Base-by-base conservation (phyloP, 2,113 vertebrate species). In the Puffinus mauretanicus region DNA sequence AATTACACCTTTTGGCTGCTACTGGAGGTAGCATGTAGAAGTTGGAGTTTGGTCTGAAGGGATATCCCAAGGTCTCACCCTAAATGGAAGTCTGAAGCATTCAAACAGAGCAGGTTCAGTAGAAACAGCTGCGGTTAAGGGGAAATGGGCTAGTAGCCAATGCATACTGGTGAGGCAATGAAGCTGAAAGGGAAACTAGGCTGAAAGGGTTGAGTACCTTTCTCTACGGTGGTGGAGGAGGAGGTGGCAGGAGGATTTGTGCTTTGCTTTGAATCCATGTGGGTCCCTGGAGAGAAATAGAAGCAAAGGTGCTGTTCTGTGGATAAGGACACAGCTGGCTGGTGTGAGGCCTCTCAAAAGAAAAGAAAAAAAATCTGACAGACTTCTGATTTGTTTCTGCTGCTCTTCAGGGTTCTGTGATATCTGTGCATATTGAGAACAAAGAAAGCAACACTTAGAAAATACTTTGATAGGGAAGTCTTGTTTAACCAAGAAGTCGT, bases 21-120 rank as follows among this genome's bases (percentile, higher is more conserved):
- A 0, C 54, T 70, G 1, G 25, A 78, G 16, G 9, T 9, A 30
- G 36, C 0, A 0, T 25, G 24, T 22, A 61, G 72, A 47, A 70
- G 6, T 5, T 60, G 34, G 21, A 66, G 13, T 46, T 3, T 82
- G 70, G 25, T n/a, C 20, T 62, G 42, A 67, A 67, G 44, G 9
- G 29, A 8, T 85, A 52, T 51, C 29, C 52, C 55, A 57, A 60
- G 58, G 16, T 64, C 66, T 91, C 1, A 0, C 13, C 30, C n/a
- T 47, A 55, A 88, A 47, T 30, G 44, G 36, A 29, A 71, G 49
- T 17, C 46, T 49, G 51, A 84, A 93, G 60, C 51, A 55, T 29
- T 79, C 13, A 40, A 44, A 71, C 6, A 19, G 25, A 58, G 55
- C 17, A 38, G 40, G 27, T 69, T 80, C 58, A 34, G 38, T 13